phyloP scores from a whole-genome alignment of 2,888 invertebrate genomes.

The Magallana nippona region DNA sequence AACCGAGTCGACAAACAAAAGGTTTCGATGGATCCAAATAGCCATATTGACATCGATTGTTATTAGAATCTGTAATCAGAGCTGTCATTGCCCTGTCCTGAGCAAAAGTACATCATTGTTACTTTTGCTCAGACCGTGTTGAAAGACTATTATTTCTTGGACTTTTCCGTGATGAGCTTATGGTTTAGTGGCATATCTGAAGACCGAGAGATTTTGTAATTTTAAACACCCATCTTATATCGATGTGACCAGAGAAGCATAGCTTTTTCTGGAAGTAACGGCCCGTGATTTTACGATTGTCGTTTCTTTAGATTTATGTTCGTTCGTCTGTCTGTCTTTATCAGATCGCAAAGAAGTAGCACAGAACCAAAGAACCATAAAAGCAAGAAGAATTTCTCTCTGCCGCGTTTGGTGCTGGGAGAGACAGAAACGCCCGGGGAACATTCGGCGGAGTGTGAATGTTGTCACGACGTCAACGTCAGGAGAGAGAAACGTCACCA shows the following conservation, averaged over 20 bases:
- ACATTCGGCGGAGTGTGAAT: conserved; percentile 40
- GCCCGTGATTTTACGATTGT: no score
- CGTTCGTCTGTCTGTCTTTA: neutral
- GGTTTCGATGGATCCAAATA: conserved; percentile 21
- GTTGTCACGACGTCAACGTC: conserved; percentile 45
- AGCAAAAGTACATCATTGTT: neutral
- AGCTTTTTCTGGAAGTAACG: no score
- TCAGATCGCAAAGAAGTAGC: conserved; percentile 23
- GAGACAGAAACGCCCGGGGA: neutral
- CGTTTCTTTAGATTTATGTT: no score
- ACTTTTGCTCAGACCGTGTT: neutral
- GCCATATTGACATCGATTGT: conserved; percentile 6
- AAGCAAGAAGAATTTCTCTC: conserved; percentile 6
- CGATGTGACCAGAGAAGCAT: no score
- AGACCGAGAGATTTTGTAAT: no score
- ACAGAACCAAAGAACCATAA: conserved; percentile 32
- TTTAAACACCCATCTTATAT: no score
- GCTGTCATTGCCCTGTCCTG: neutral
- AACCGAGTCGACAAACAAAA: conserved; percentile 7
- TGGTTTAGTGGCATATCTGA: neutral
- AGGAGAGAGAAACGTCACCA: conserved; percentile 45
- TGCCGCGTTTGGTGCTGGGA: conserved; percentile 2
- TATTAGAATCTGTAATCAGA: conserved; percentile 15
- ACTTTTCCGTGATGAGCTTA: neutral
- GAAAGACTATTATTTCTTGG: neutral